Evolutionary conservation across 1,140 invertebrate genomes (phyloP).

Genomic region (Drosophila baimaii): DNA sequence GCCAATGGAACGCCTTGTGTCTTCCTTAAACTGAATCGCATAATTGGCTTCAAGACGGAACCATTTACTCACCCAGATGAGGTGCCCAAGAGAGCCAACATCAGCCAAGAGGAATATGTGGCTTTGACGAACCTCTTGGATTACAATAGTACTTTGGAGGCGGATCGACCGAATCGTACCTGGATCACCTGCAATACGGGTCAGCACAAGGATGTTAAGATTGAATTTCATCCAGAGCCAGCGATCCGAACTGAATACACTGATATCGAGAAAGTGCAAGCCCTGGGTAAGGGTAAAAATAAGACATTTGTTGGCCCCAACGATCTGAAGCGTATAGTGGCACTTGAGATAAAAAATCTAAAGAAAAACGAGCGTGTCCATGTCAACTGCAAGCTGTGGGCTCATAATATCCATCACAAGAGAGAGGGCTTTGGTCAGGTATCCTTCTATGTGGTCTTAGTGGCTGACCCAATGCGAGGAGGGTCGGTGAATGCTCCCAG

Average conservation of each 20-base stretch:
- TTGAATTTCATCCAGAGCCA: constrained; percentile 49
- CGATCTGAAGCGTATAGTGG: constrained; percentile 57
- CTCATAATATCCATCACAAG: constrained; percentile 42
- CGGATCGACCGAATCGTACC: constrained; percentile 33
- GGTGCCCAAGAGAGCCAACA: neutral
- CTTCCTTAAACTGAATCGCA: constrained; percentile 63
- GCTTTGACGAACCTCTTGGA: constrained; percentile 16
- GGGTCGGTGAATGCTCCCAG: neutral
- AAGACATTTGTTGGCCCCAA: constrained; percentile 6
- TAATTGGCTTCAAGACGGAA: constrained; percentile 52
- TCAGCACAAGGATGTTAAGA: neutral
- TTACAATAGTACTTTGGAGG: neutral
- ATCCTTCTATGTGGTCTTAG: constrained; percentile 28
- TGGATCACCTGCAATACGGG: constrained; percentile 47
- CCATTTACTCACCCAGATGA: constrained; percentile 24
- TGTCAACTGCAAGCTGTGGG: constrained; percentile 57
- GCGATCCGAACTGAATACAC: constrained; percentile 38
- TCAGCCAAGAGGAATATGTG: constrained; percentile 9
- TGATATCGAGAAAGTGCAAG: constrained; percentile 16
- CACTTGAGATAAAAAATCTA: constrained; percentile 49
- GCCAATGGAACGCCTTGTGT: constrained; percentile 40
- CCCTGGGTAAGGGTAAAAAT: neutral
- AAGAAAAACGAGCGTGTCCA: neutral
- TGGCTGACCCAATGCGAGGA: neutral
- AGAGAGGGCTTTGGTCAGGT: constrained; percentile 19